Evolutionary conservation across 2,113 vertebrate species (phyloP).

Genomic region (Brachyistius frenatus): DNA sequence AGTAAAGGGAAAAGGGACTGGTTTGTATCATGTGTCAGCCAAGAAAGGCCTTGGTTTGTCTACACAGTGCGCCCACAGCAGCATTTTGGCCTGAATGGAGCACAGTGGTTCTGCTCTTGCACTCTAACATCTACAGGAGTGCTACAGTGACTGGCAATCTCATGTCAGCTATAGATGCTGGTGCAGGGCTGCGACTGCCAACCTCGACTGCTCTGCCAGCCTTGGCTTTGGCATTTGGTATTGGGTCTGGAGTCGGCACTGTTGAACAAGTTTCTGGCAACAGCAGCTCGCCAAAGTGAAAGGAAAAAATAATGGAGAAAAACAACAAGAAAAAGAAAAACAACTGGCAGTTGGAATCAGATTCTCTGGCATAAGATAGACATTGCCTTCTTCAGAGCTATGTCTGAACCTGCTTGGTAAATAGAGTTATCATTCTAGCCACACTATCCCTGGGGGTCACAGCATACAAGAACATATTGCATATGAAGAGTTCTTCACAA

Average conservation of each 20-base stretch:
- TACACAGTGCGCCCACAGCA: constrained; percentile 29
- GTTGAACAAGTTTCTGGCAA: constrained; percentile 68
- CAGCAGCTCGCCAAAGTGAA: constrained; percentile 42
- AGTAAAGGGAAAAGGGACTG: constrained; percentile 11
- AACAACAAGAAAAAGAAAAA: constrained; percentile 23
- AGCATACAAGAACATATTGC: background rate
- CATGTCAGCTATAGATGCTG: constrained; percentile 53
- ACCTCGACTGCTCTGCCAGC: constrained; percentile 59
- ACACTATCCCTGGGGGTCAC: constrained; percentile 6
- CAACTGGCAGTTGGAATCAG: constrained; percentile 33
- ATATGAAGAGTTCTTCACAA: background rate
- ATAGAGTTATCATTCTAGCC: constrained; percentile 31
- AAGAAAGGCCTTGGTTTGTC: constrained; percentile 42
- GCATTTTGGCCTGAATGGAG: constrained; percentile 49
- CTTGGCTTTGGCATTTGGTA: constrained; percentile 54
- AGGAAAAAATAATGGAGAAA: no score
- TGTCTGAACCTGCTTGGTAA: constrained; percentile 36
- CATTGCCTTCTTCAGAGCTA: constrained; percentile 30
- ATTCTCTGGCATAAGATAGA: constrained; percentile 43
- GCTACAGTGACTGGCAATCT: constrained; percentile 64
- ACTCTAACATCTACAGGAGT: constrained; percentile 55
- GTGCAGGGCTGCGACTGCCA: constrained; percentile 50
- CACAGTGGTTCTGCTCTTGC: constrained; percentile 41
- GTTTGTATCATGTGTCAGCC: constrained; percentile 29
- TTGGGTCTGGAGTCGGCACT: constrained; percentile 61